Evolutionary conservation across 2,888 invertebrate species (phyloP).

Genomic region (Loripinus fragilis): DNA sequence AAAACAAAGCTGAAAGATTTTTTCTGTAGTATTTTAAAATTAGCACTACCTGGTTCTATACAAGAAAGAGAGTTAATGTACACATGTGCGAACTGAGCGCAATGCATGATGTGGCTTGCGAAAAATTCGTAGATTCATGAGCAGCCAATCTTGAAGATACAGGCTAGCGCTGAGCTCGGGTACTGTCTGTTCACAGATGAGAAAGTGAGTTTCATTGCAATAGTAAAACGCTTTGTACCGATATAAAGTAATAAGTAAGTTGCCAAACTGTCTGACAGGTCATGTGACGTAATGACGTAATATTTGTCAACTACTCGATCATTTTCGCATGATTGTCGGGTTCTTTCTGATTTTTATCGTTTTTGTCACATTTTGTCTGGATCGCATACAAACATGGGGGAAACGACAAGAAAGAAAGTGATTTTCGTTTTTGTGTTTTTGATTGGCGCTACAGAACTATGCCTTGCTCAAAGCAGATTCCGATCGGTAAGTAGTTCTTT

Average conservation of each 20-base stretch:
- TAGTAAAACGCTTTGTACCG: neutral
- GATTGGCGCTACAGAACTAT: neutral
- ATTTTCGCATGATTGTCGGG: neutral
- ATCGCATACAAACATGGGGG: neutral
- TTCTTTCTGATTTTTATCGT: neutral
- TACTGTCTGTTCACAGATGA: too few species aligned
- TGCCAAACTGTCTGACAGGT: slow-evolving; percentile 1
- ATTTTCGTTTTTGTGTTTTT: slow-evolving; percentile 4
- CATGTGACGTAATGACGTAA: neutral
- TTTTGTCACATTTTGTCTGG: neutral
- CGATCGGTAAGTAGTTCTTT: too few species aligned
- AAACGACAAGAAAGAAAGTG: neutral
- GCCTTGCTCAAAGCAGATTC: neutral
- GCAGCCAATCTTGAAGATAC: too few species aligned
- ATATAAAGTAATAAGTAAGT: neutral
- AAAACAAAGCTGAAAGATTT: too few species aligned
- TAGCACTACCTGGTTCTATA: too few species aligned
- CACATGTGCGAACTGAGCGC: too few species aligned
- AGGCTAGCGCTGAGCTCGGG: too few species aligned
- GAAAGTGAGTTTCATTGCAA: too few species aligned
- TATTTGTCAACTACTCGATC: neutral
- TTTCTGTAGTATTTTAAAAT: too few species aligned
- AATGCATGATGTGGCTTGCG: too few species aligned
- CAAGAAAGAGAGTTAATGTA: too few species aligned
- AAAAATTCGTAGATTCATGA: too few species aligned